Evolutionary conservation across 2,113 vertebrate genomes (phyloP).

Genomic region (Salminus brasiliensis): DNA sequence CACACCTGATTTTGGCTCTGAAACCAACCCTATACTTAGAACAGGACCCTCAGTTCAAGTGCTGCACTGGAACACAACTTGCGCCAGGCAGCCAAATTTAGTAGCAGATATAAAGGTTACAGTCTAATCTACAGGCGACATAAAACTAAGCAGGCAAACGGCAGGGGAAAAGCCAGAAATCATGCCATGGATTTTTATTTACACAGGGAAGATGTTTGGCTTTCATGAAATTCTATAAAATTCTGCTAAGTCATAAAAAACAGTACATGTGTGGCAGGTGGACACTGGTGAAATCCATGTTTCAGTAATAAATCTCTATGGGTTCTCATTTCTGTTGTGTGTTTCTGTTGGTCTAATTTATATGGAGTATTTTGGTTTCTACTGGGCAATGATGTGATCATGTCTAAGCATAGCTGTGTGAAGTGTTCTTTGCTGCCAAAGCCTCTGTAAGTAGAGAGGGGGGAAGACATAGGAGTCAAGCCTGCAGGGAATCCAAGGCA

Average conservation of each 20-base stretch:
- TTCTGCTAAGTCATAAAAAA: too few species aligned
- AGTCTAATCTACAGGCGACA: neutral
- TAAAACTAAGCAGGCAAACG: neutral
- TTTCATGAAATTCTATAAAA: too few species aligned
- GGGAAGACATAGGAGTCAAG: constrained; percentile 5
- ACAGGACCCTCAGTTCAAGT: constrained; percentile 29
- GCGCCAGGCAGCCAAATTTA: constrained; percentile 40
- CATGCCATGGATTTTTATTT: neutral
- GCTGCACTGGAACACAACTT: constrained; percentile 29
- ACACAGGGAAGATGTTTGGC: neutral
- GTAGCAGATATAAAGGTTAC: constrained; percentile 52
- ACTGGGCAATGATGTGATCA: neutral
- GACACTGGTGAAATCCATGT: too few species aligned
- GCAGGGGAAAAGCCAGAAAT: neutral
- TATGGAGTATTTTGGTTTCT: neutral
- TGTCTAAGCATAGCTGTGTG: constrained; percentile 1
- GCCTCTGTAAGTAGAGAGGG: neutral
- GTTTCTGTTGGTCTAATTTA: neutral
- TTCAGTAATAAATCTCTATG: neutral
- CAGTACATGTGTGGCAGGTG: too few species aligned
- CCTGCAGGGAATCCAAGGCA: constrained; percentile 21
- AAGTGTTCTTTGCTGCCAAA: neutral
- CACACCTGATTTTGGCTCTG: constrained; percentile 34
- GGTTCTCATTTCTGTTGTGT: neutral
- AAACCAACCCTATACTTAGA: constrained; percentile 42